These are phyloP conservation scores for Lepetodrilus schrolli DNA, from an alignment of 2,888 invertebrate genomes.

Conservation along the genomic window DNA sequence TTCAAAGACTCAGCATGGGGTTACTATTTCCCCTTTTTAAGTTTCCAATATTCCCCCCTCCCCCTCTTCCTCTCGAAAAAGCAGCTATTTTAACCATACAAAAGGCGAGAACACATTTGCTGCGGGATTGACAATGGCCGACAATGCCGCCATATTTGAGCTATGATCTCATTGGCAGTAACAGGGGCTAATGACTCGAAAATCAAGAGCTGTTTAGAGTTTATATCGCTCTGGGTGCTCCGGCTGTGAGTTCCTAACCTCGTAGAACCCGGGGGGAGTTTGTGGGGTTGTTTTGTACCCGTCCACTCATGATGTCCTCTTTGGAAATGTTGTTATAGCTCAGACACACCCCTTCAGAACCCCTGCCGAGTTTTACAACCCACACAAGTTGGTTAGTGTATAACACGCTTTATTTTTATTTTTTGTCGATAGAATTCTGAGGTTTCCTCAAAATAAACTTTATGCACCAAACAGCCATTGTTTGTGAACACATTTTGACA, in stretches of 20 bases:
- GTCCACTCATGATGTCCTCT: neutral
- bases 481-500: too few relatives aligned
- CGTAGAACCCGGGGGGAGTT: neutral
- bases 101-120: neutral
- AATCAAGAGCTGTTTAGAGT: neutral
- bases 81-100: conserved; percentile 23
- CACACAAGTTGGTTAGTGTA: too few relatives aligned
- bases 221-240: neutral
- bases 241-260: neutral
- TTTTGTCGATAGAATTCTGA: too few relatives aligned
- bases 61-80: neutral
- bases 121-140: too few relatives aligned
- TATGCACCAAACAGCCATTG: too few relatives aligned
- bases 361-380: neutral
- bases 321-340: neutral
- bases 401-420: too few relatives aligned
- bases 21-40: neutral
- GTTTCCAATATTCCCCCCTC: neutral
- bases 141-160: conserved; percentile 22
- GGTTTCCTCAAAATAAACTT: too few relatives aligned
- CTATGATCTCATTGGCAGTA: conserved; percentile 10
- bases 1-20: conserved; percentile 4
- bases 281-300: neutral
- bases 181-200: conserved; percentile 7
- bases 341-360: neutral